Base-by-base conservation (phyloP, 2,113 vertebrate species). In the Psettodes erumei region DNA sequence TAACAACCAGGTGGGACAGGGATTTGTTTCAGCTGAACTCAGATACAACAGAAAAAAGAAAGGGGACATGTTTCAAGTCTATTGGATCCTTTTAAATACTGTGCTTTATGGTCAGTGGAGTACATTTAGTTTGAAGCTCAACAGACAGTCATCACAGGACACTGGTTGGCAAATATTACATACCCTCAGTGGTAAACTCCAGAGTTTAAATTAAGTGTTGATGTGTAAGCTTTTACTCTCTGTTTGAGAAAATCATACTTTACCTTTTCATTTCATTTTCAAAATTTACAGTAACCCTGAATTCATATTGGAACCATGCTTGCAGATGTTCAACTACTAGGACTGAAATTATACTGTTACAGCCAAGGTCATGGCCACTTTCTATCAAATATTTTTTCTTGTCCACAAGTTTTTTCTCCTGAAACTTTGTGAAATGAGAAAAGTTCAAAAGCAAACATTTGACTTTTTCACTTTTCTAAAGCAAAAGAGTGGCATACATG, bases 21-120 rank as follows among this genome's bases (percentile, higher is more conserved):
- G 27, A 38, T 64, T 70, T 64, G 25, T 70, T 68, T 42, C 3
- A 33, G 35, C 33, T 8, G 55, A 51, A 51, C 1, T 66, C 6
- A 15, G 43, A 61, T 30, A 15, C 60, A 73, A 67, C 28, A 66
- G 45, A 33, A 32, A 54, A 16, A 56, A 55, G 12, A 58, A n/a
- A 23, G 18, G 0, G 21, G 66, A 50, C 23, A 16, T 37, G 15
- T 64, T 64, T 45, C 8, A 51, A 15, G 27, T 37, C 4, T 37
- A 3, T 27, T 33, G 27, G 5, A n/a, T 73, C 27, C 7, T 61
- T 58, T 33, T 64, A 18, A 59, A 71, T 15, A 50, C 12, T 5
- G 2, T 47, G 23, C 28, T 32, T 32, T 4, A 23, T 77, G 47
- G 19, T 13, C 21, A 48, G 70, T 32, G 0, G 21, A 48, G 23